Evolutionary conservation across 2,888 invertebrate genomes (phyloP).

Genomic region (Ennomos fuscantarius): DNA sequence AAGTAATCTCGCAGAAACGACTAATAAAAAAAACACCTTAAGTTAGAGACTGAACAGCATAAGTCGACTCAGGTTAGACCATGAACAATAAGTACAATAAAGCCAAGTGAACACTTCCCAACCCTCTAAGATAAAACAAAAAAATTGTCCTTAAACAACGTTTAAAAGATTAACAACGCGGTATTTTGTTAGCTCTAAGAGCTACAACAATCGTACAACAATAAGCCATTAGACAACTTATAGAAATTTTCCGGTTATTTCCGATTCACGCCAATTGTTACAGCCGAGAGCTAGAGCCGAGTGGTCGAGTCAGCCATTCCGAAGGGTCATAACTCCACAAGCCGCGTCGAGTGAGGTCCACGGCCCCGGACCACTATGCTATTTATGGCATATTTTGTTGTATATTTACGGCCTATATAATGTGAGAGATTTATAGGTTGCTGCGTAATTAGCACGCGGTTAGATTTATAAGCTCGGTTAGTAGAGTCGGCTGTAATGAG

Average conservation of each 20-base stretch:
- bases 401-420: conserved; percentile 77
- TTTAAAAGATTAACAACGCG: conserved; percentile 65
- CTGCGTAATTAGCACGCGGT: conserved; percentile 74
- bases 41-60: no score
- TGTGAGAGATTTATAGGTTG: conserved; percentile 75
- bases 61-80: not conserved
- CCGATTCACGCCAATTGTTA: conserved; percentile 82
- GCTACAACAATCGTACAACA: conserved; percentile 71
- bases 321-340: conserved; percentile 69
- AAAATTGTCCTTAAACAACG: conserved; percentile 61
- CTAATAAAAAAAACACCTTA: no score
- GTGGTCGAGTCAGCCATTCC: conserved; percentile 61
- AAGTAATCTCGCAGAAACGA: no score
- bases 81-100: conserved; percentile 1
- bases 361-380: conserved; percentile 72
- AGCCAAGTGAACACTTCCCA: conserved; percentile 7
- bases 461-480: conserved; percentile 65
- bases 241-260: conserved; percentile 83
- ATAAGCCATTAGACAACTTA: conserved; percentile 82
- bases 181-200: conserved; percentile 63
- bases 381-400: conserved; percentile 71
- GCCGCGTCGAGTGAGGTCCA: conserved; percentile 79
- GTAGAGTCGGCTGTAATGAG: conserved; percentile 60
- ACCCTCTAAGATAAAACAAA: conserved; percentile 40
- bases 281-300: conserved; percentile 24